Base-by-base conservation (phyloP, 2,797 vertebrate species). In the Hoplostethus mediterraneus region DNA sequence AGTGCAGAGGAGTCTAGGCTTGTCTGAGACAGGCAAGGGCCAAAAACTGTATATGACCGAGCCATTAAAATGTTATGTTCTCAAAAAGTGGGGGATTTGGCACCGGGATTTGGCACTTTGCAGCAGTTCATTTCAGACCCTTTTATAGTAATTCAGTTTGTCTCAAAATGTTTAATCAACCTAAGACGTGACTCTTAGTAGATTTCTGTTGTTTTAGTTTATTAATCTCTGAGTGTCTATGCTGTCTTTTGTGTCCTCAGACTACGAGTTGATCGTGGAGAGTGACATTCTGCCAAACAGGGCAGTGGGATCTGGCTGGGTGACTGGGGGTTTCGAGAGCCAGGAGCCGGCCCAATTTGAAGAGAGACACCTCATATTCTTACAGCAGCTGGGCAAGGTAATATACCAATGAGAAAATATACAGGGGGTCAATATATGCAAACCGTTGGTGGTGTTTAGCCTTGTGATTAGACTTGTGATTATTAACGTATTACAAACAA, bases 311-410 rank as follows among this genome's bases (percentile, higher is more conserved):
- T 89, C 95, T 49, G 94, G 95, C 1, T 96, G 89, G 89, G 48
- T 96, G 74, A 88, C 92, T 21, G 95, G 94, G 0, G 93, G 95
- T 11, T 95, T 98, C 79, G 96, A 98, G 91, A 95, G 90, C 78
- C 94, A 95, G 48, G 97, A 98, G 56, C 97, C 97, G 10, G 96
- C 96, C 56, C 96, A 97, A 73, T 99, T 99, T 94, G 97, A 99
- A 89, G 97, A 98, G 80, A 94, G 98, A 75, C 97, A 99, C 80
- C 95, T 99, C 59, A 99, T 97, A 85, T 99, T 99, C 91, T 90
- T 99, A 52, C 97, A 99, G 82, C 97, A 96, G 60, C 96, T 99
- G 79, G 98, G 98, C 86, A 99, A 98, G 95, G 98, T 98, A 84
- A 13, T 25, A 17, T 3, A 40, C 3, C 53, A 21, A 0, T 47